A percentile compares a stretch with the other conserved stretches of the same genome.
Conservation (phyloP, 2,888 invertebrate species). For the Lutraria lutraria region DNA sequence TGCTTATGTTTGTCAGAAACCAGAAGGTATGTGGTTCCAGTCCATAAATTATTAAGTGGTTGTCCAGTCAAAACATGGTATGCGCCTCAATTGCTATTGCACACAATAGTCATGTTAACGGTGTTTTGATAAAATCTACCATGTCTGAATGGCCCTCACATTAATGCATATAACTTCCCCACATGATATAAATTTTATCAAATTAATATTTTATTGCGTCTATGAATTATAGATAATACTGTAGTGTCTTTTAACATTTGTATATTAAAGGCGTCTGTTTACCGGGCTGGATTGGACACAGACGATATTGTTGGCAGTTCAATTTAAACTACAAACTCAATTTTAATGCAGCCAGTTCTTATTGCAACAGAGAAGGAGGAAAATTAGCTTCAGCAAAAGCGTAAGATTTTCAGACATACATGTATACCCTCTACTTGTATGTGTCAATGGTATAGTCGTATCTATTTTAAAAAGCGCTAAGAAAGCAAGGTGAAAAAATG, state of each 20-base stretch:
- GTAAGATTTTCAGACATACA: not conserved
- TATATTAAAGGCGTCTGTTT: constrained; percentile 76
- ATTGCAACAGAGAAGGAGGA: constrained; percentile 71
- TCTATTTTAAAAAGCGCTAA: not conserved
- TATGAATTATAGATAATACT: too few relatives aligned
- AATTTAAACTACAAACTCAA: constrained; percentile 71
- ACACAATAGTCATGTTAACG: too few relatives aligned
- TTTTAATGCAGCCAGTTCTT: constrained; percentile 70
- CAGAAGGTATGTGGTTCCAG: constrained; percentile 68
- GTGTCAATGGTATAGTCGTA: not conserved
- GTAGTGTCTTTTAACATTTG: not conserved
- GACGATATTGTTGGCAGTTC: constrained; percentile 75
- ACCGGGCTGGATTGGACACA: constrained; percentile 78
- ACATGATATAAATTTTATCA: too few relatives aligned
- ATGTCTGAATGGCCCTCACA: too few relatives aligned
- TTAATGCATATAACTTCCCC: too few relatives aligned
- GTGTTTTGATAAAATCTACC: too few relatives aligned
- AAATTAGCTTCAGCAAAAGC: constrained; percentile 58
- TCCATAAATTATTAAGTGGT: not conserved
- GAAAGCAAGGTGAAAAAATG: not conserved
- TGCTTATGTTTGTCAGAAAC: constrained; percentile 71
- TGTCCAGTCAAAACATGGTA: not conserved
- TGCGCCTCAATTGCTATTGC: too few relatives aligned
- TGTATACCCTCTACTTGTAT: not conserved
- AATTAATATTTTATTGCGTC: too few relatives aligned